phyloP scores from a whole-genome alignment of 2,113 vertebrate genomes.

The Zosterops hypoxanthus region DNA sequence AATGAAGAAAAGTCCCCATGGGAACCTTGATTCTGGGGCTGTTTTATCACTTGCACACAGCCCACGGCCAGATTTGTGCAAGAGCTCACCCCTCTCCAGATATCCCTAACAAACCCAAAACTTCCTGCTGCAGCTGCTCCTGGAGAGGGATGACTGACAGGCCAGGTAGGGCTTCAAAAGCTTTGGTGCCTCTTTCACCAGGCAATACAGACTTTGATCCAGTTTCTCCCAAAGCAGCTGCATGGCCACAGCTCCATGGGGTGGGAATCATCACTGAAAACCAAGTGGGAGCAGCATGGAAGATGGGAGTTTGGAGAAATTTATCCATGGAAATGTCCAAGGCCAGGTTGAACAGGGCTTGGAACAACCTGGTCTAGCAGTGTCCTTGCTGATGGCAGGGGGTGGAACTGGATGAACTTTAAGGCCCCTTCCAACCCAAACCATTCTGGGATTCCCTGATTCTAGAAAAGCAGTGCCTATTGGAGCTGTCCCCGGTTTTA shows the following conservation, averaged over 20 bases:
- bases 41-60: background rate
- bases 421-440: background rate
- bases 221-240: background rate
- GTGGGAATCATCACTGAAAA: background rate
- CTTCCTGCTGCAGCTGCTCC: background rate
- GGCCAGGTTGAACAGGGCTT: fast-evolving
- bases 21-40: fast-evolving
- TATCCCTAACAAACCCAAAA: background rate
- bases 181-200: background rate
- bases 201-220: background rate
- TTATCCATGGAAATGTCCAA: background rate
- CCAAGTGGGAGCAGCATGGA: background rate
- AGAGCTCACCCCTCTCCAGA: background rate
- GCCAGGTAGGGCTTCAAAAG: background rate
- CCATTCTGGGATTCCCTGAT: background rate
- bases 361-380: background rate
- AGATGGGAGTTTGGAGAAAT: background rate
- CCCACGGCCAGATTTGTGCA: background rate
- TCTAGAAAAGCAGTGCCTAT: background rate
- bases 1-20: background rate
- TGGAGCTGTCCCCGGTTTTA: background rate
- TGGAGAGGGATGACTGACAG: background rate
- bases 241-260: fast-evolving
- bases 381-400: background rate
- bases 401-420: background rate